Conservation (phyloP, 2,888 invertebrate genomes). For the Limenitis camilla region DNA sequence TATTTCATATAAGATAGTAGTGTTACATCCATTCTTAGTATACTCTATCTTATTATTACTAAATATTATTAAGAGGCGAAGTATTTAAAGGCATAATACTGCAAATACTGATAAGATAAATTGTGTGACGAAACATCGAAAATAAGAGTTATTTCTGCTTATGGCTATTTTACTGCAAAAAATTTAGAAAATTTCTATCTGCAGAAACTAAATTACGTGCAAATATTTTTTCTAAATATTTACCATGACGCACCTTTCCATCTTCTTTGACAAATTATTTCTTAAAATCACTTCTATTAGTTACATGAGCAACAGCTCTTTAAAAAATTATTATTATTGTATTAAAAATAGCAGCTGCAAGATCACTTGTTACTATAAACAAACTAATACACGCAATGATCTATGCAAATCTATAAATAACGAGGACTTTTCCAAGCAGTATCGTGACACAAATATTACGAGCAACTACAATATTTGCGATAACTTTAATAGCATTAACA, state of each 20-base stretch:
- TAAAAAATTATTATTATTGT: too few species aligned
- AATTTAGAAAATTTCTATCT: too few species aligned
- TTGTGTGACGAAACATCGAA: slow-evolving; percentile 8
- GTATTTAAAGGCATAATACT: slow-evolving; percentile 12
- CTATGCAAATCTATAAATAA: neutral
- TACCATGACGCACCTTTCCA: too few species aligned
- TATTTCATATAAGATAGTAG: slow-evolving; percentile 23
- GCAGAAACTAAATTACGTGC: too few species aligned
- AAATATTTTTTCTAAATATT: too few species aligned
- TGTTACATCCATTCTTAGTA: slow-evolving; percentile 16
- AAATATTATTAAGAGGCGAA: slow-evolving; percentile 1
- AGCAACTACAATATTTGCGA: neutral
- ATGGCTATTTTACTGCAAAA: too few species aligned
- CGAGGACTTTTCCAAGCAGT: neutral
- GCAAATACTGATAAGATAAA: slow-evolving; percentile 23
- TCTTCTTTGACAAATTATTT: too few species aligned
- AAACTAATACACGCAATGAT: too few species aligned
- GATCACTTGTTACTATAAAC: too few species aligned
- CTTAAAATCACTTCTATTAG: too few species aligned
- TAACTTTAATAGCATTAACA: neutral
- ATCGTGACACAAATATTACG: neutral
- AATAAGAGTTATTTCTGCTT: slow-evolving; percentile 1
- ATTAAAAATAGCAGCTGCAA: too few species aligned
- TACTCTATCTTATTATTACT: slow-evolving; percentile 7
- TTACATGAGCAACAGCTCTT: too few species aligned